Percentiles rank a stretch among this genome's conserved stretches.
phyloP scores from a whole-genome alignment of 1,140 invertebrate species.

The Drosophila virilis region DNA sequence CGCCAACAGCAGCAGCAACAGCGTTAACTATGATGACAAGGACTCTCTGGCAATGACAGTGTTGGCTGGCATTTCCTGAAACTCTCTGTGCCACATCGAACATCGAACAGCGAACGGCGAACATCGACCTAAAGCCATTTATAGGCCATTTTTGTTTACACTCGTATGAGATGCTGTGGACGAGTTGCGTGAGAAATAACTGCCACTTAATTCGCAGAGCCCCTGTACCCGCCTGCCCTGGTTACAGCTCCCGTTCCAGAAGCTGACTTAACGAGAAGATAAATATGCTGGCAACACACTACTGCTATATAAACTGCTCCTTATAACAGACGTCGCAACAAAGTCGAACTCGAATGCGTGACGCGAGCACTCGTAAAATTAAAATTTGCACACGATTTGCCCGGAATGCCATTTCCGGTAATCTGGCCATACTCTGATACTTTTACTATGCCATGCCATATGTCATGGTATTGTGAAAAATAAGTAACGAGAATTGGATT shows the following conservation, averaged over 20 bases:
- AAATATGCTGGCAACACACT: constrained; percentile 61
- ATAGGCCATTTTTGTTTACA: constrained; percentile 77
- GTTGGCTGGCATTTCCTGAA: constrained; percentile 7
- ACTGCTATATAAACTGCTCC: constrained; percentile 50
- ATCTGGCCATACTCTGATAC: background rate
- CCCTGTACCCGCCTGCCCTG: background rate
- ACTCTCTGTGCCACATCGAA: constrained; percentile 30
- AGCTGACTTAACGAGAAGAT: constrained; percentile 67
- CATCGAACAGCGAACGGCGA: constrained; percentile 1
- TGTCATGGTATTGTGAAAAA: background rate
- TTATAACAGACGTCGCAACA: constrained; percentile 66
- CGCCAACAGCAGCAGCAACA: constrained; percentile 14
- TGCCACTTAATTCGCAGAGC: constrained; percentile 72
- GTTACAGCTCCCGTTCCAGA: background rate
- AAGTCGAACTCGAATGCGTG: constrained; percentile 45
- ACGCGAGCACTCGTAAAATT: constrained; percentile 61
- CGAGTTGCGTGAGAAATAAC: constrained; percentile 80
- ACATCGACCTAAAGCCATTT: constrained; percentile 70
- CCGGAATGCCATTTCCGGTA: background rate
- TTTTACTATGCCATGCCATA: constrained; percentile 7
- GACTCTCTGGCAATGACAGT: constrained; percentile 35
- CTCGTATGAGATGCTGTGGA: constrained; percentile 47
- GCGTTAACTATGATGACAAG: constrained; percentile 36
- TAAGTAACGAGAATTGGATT: too few relatives aligned
- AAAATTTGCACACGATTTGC: constrained; percentile 72